These are phyloP conservation scores for Neoscelio sp. DNA, from an alignment of 2,888 invertebrate genomes.

Conservation along the genomic window DNA sequence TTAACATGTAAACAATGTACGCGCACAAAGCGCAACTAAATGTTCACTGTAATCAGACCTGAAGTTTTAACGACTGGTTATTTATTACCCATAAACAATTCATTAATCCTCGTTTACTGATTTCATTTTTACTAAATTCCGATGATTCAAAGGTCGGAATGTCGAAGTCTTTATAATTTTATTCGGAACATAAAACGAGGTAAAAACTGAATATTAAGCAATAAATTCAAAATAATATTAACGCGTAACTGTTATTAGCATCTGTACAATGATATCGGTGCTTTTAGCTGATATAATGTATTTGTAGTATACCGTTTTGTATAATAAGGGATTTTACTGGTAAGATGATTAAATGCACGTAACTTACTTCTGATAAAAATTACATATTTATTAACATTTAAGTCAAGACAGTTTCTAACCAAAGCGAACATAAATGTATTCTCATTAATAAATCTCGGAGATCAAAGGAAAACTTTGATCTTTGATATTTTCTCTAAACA, in stretches of 20 bases:
- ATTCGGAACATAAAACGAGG: too few relatives aligned
- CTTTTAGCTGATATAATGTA: conserved; percentile 4
- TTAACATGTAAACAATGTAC: conserved; percentile 43
- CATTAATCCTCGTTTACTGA: not conserved
- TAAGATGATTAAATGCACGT: not conserved
- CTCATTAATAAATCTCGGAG: too few relatives aligned
- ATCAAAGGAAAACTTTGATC: not conserved
- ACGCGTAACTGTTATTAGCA: conserved; percentile 12
- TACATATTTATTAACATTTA: too few relatives aligned
- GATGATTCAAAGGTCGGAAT: too few relatives aligned
- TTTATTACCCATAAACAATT: conserved; percentile 15
- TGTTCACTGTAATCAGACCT: conserved; percentile 6
- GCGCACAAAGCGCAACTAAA: conserved; percentile 19
- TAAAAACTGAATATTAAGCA: too few relatives aligned
- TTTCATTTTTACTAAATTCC: not conserved
- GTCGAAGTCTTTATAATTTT: too few relatives aligned
- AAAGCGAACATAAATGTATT: too few relatives aligned
- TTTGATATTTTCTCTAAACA: not conserved
- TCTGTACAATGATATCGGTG: conserved; percentile 7
- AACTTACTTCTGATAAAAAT: not conserved
- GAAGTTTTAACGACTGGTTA: conserved; percentile 9
- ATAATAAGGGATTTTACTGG: not conserved
- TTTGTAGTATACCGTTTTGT: not conserved
- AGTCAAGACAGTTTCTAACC: too few relatives aligned
- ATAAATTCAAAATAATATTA: not conserved